Percentiles rank a stretch among this genome's conserved stretches.
These are phyloP conservation scores for Melipona beecheii DNA, from an alignment of 2,888 invertebrate genomes.

Conservation along the genomic window DNA sequence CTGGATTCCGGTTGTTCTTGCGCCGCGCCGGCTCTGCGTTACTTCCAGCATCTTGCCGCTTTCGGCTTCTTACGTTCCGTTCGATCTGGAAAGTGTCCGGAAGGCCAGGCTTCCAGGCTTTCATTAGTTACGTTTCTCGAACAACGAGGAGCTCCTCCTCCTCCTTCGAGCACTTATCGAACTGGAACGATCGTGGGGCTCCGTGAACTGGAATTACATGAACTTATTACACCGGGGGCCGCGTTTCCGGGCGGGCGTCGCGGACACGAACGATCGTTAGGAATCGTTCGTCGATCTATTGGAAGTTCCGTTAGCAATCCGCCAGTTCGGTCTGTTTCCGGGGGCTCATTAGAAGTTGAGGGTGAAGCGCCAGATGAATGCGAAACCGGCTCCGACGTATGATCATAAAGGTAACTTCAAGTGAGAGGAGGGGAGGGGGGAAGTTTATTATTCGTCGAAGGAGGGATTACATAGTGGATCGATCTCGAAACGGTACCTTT, in stretches of 20 bases:
- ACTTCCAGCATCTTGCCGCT: conserved; percentile 47
- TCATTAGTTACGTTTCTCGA: conserved; percentile 68
- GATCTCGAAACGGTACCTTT: background rate
- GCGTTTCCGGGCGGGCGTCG: background rate
- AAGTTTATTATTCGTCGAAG: background rate
- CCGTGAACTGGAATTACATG: conserved; percentile 53
- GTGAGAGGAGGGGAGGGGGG: no score
- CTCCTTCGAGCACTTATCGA: conserved; percentile 60
- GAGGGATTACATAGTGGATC: background rate
- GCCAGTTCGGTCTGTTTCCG: background rate
- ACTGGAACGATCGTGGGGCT: conserved; percentile 58
- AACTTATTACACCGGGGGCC: conserved; percentile 43
- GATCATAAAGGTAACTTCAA: background rate
- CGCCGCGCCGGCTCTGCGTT: conserved; percentile 37
- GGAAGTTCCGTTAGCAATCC: conserved; percentile 4
- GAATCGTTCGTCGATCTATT: conserved; percentile 10
- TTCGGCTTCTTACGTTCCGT: conserved; percentile 55
- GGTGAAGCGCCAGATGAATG: background rate
- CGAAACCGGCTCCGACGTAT: background rate
- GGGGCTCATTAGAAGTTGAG: background rate
- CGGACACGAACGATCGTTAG: conserved; percentile 15
- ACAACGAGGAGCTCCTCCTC: conserved; percentile 36
- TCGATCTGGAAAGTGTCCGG: conserved; percentile 64
- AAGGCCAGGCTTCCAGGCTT: conserved; percentile 60
- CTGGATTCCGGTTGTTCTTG: conserved; percentile 43